Evolutionary conservation across 2,113 vertebrate species (phyloP), one percentile per base, ranked within the genome.

Genomic region (Tachuris rubrigastra): DNA sequence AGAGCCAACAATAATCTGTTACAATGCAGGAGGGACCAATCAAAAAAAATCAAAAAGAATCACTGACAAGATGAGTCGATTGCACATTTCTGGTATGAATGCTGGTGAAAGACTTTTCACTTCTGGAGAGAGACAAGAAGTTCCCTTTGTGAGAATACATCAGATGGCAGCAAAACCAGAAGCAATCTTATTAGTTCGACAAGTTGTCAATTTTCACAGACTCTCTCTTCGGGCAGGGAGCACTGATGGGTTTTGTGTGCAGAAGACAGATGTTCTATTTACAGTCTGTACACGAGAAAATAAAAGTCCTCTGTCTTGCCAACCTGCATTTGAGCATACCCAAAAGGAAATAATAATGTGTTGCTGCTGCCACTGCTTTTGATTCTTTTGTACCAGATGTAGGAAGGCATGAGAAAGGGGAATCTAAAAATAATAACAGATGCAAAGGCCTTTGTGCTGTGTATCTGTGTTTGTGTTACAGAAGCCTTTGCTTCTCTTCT

Each of bases 211-310:
- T 96, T 95, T 91, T 96, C 90, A 50, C 68, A 24, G 39, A 18
- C 16, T 76, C 23, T 91, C 22, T 79, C 44, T 91, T 91, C 23
- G 41, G 73, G 30, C 65, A 83, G 62, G 22, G 23, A 86, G 50
- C 75, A 50, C 17, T 78, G 83, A 65, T 68, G 58, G 46, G 28
- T 58, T 96, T 92, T 97, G 72, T 95, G 39, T 81, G 52, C 46
- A 44, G 65, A 95, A 92, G 72, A 85, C 93, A 94, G 95, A 85
- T 95, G 81, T 93, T 96, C 42, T 55, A 41, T 91, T 96, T 95
- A 82, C 53, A 76, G 49, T 93, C 78, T 65, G 10, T 89, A 81
- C 77, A 74, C 2, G 6, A 90, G 55, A 78, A 78, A 89, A 93
- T 92, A 92, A 53, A 95, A 96, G 76, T 86, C 86, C 15, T 37